Conservation (phyloP, 2,113 vertebrate species). For the Columba janthina region DNA sequence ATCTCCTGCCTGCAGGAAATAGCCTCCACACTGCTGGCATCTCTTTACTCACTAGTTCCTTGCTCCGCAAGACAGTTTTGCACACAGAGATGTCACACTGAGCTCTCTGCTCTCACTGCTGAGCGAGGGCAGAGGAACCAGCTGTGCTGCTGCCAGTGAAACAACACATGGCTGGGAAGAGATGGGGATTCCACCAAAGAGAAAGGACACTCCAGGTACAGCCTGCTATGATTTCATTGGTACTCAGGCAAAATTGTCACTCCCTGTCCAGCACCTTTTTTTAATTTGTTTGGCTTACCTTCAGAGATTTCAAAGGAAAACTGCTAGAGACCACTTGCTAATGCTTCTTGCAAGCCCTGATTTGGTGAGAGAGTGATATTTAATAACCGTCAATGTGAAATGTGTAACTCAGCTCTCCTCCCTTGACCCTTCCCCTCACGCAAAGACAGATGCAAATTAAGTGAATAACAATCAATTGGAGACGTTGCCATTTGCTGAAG, state of each 20-base stretch:
- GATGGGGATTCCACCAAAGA: background rate
- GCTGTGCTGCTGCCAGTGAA: background rate
- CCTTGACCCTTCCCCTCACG: conserved; percentile 24
- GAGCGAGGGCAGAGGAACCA: background rate
- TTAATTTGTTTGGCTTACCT: background rate
- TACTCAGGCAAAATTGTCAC: background rate
- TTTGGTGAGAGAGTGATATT: conserved; percentile 19
- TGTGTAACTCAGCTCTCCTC: background rate
- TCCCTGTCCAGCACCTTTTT: background rate
- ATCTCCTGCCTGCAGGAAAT: background rate
- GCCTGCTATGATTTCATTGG: background rate
- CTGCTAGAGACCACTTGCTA: background rate
- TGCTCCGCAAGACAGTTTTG: background rate
- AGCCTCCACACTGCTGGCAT: background rate
- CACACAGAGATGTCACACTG: background rate
- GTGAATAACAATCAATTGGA: conserved; percentile 28
- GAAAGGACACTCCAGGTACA: background rate
- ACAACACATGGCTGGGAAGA: background rate
- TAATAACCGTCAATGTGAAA: background rate
- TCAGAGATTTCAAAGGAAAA: background rate
- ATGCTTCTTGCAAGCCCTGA: background rate
- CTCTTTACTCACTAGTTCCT: background rate
- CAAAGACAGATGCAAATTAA: conserved; percentile 51
- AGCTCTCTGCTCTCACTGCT: background rate
- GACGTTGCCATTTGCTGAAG: conserved; percentile 27